These are phyloP conservation scores for Mola mola DNA, from an alignment of 2,113 vertebrate species.

Conservation along the genomic window DNA sequence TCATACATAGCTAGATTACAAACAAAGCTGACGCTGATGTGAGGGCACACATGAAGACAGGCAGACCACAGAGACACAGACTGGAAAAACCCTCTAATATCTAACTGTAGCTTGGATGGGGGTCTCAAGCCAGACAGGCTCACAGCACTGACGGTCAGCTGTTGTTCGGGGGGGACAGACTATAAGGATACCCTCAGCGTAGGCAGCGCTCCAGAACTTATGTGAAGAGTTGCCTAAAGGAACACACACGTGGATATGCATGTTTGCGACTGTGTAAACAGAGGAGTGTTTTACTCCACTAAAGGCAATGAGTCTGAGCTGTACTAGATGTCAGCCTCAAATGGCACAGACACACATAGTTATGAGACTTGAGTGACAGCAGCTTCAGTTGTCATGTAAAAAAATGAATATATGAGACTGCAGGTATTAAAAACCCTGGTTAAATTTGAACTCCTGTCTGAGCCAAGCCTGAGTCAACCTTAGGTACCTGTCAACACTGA, in stretches of 20 bases:
- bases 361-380: constrained; percentile 53
- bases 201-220: constrained; percentile 55
- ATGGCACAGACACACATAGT: constrained; percentile 24
- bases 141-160: constrained; percentile 63
- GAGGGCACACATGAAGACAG: neutral
- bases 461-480: constrained; percentile 32
- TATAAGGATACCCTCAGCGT: constrained; percentile 70
- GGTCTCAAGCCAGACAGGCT: constrained; percentile 47
- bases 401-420: constrained; percentile 44
- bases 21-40: constrained; percentile 6
- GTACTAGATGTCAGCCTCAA: constrained; percentile 40
- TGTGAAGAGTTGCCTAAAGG: constrained; percentile 64
- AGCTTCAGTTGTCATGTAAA: constrained; percentile 46
- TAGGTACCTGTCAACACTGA: constrained; percentile 36
- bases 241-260: constrained; percentile 59
- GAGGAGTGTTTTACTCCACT: constrained; percentile 53
- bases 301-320: constrained; percentile 43
- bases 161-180: constrained; percentile 48
- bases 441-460: constrained; percentile 45
- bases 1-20: constrained; percentile 21
- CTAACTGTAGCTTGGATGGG: constrained; percentile 56
- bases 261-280: constrained; percentile 25
- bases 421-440: constrained; percentile 31
- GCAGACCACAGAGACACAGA: constrained; percentile 3
- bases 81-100: constrained; percentile 17